phyloP scores from a whole-genome alignment of 2,888 invertebrate species.

The Drosophila pseudotakahashii region DNA sequence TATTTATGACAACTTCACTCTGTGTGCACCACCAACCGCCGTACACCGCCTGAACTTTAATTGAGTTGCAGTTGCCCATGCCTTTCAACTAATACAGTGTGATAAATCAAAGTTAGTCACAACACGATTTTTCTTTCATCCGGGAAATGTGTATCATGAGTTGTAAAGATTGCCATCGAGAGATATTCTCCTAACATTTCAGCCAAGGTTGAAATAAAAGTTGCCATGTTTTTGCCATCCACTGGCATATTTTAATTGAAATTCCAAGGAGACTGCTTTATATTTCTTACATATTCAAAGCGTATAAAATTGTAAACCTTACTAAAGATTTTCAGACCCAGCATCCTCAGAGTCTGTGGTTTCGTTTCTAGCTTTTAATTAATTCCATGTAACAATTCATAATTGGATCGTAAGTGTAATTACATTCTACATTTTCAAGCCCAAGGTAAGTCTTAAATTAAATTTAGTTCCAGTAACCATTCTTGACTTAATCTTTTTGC shows the following conservation, averaged over 20 bases:
- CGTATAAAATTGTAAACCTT: neutral
- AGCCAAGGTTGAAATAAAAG: neutral
- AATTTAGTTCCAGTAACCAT: slow-evolving; percentile 14
- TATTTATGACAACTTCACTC: slow-evolving; percentile 39
- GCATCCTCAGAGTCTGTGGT: neutral
- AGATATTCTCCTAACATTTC: neutral
- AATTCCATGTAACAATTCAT: neutral
- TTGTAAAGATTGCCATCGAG: neutral
- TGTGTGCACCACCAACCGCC: too few relatives aligned
- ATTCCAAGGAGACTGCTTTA: neutral
- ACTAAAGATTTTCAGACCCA: neutral
- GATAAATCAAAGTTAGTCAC: slow-evolving; percentile 27
- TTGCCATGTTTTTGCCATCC: neutral
- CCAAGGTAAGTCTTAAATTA: slow-evolving; percentile 14
- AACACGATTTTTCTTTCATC: slow-evolving; percentile 13
- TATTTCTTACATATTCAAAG: neutral
- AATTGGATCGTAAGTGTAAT: slow-evolving; percentile 6
- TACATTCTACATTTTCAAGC: slow-evolving; percentile 10
- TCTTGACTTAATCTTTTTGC: slow-evolving; percentile 1
- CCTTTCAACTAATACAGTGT: neutral
- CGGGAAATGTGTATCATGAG: slow-evolving; percentile 12
- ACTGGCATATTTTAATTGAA: neutral
- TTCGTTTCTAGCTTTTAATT: neutral
- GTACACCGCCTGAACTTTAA: slow-evolving; percentile 31
- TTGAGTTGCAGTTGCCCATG: slow-evolving; percentile 25